A percentile compares a stretch with the other conserved stretches of the same genome.
Evolutionary conservation across 2,888 invertebrate species (phyloP).

Genomic region (Temnothorax rugatulus): DNA sequence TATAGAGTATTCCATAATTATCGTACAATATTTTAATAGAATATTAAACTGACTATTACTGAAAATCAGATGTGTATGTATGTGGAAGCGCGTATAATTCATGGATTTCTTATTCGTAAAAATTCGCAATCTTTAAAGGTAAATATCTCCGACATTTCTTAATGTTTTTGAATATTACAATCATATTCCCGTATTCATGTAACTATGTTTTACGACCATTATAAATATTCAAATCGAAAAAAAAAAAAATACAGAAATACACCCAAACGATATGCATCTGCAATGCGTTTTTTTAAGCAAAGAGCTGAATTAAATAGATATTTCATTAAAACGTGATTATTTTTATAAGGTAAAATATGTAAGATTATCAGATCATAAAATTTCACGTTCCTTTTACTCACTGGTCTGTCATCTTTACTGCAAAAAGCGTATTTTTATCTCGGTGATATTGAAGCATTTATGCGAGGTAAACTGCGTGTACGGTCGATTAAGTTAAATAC

Average conservation of each 20-base stretch:
- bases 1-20: background rate
- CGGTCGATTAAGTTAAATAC: slow-evolving; percentile 14
- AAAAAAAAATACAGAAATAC: background rate
- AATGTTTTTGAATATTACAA: background rate
- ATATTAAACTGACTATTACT: background rate
- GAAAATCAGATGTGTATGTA: background rate
- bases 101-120: background rate
- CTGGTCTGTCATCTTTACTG: background rate
- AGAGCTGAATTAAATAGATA: background rate
- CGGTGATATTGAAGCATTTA: background rate
- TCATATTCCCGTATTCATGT: background rate
- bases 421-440: slow-evolving; percentile 14
- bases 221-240: slow-evolving; percentile 5
- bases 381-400: background rate
- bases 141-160: slow-evolving; percentile 6
- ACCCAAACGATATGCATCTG: background rate
- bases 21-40: background rate
- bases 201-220: background rate
- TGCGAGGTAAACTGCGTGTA: background rate
- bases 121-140: background rate
- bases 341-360: background rate
- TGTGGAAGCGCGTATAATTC: background rate
- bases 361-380: slow-evolving; percentile 13
- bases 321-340: background rate
- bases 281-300: background rate